Evolutionary conservation across 1,140 invertebrate species (phyloP).

Genomic region (Andricus grossulariae): DNA sequence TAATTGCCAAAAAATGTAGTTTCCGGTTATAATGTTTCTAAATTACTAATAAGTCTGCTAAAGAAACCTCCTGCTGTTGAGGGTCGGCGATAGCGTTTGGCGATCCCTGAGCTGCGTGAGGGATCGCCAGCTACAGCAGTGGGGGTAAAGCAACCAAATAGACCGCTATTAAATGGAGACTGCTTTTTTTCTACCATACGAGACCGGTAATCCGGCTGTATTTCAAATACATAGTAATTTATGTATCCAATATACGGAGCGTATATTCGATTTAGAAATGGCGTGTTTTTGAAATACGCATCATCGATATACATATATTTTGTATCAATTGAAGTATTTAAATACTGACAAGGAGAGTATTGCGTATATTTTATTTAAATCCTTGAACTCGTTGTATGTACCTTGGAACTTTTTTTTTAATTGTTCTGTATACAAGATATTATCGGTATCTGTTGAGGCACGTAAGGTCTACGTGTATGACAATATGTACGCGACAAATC

Average conservation of each 20-base stretch:
- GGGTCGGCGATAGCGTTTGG: too few species aligned
- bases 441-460: slow-evolving; percentile 20
- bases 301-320: slow-evolving; percentile 29
- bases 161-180: too few species aligned
- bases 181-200: neutral
- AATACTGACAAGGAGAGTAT: slow-evolving; percentile 28
- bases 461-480: slow-evolving; percentile 16
- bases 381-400: slow-evolving; percentile 24
- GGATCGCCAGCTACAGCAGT: too few species aligned
- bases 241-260: slow-evolving; percentile 4
- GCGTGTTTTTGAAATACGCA: slow-evolving; percentile 25
- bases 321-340: slow-evolving; percentile 31
- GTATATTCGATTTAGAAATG: slow-evolving; percentile 13
- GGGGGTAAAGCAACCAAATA: too few species aligned
- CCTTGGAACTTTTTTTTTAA: neutral
- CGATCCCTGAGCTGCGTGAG: too few species aligned
- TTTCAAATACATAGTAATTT: slow-evolving; percentile 13
- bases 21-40: too few species aligned
- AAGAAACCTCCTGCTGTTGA: too few species aligned
- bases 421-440: slow-evolving; percentile 10
- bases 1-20: too few species aligned
- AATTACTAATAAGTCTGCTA: too few species aligned
- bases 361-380: slow-evolving; percentile 30
- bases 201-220: slow-evolving; percentile 12
- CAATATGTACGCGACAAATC: slow-evolving; percentile 29